These are phyloP conservation scores for Eremophila alpestris DNA, from an alignment of 2,797 vertebrate species.

Conservation along the genomic window DNA sequence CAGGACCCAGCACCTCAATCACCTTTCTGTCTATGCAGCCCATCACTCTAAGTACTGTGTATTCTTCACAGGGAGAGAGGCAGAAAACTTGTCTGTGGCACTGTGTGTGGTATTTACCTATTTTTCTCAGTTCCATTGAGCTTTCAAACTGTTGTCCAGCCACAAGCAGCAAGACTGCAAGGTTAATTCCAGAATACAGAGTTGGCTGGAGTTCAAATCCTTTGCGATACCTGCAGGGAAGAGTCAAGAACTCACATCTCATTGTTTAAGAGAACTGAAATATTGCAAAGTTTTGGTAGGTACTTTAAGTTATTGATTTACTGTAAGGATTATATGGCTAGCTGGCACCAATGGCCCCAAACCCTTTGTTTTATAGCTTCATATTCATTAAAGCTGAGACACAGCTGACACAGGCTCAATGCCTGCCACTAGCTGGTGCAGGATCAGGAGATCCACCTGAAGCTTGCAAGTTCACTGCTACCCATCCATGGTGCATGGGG, in stretches of 20 bases:
- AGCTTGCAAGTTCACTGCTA: not conserved
- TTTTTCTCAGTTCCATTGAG: slow-evolving; percentile 93
- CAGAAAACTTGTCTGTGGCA: not conserved
- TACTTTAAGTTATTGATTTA: not conserved
- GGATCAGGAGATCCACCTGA: not conserved
- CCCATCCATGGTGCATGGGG: too few species aligned
- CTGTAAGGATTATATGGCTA: not conserved
- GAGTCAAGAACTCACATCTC: not conserved
- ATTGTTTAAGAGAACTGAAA: not conserved
- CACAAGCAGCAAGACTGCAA: slow-evolving; percentile 91
- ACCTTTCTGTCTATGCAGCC: not conserved
- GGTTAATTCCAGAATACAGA: slow-evolving; percentile 93
- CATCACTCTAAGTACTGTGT: not conserved
- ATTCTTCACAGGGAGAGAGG: not conserved
- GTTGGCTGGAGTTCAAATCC: slow-evolving; percentile 95
- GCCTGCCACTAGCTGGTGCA: not conserved
- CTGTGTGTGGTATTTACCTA: slow-evolving; percentile 80
- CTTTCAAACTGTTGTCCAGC: slow-evolving; percentile 94
- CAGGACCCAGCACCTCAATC: not conserved
- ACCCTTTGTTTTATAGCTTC: not conserved
- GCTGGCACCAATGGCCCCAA: not conserved
- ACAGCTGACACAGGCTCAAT: not conserved
- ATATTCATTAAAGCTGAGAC: not conserved
- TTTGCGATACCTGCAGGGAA: slow-evolving; percentile 88
- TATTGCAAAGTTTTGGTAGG: not conserved